phyloP scores from a whole-genome alignment of 2,113 vertebrate genomes.

The Macquaria australasica region DNA sequence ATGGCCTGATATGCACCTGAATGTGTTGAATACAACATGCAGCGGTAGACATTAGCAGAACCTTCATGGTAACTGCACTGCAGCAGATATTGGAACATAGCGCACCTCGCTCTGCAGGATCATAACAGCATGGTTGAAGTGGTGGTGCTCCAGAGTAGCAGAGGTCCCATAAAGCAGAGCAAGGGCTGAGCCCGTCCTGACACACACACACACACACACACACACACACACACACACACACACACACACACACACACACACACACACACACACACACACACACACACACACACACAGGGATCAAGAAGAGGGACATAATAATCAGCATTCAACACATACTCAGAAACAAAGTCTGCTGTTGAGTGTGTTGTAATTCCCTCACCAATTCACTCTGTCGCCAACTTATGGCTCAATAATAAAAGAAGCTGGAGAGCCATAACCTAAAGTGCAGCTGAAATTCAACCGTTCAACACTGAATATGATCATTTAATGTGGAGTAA shows the following conservation, averaged over 20 bases:
- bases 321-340: conserved; percentile 48
- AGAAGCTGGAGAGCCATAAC: conserved; percentile 46
- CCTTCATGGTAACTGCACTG: conserved; percentile 55
- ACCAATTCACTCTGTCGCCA: conserved; percentile 41
- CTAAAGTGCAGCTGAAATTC: conserved; percentile 32
- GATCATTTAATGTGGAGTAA: conserved; percentile 19
- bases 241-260: conserved; percentile 24
- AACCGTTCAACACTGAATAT: conserved; percentile 22
- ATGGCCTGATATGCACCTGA: neutral
- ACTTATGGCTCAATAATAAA: conserved; percentile 44
- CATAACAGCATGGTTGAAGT: conserved; percentile 99
- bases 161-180: conserved; percentile 98
- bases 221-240: conserved; percentile 24
- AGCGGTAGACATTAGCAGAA: conserved; percentile 26
- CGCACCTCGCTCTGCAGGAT: conserved; percentile 99
- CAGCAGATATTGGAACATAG: conserved; percentile 58
- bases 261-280: conserved; percentile 19
- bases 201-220: conserved; percentile 51
- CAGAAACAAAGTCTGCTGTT: conserved; percentile 40
- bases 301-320: conserved; percentile 32
- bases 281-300: conserved; percentile 24
- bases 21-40: conserved; percentile 27
- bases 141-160: conserved; percentile 98
- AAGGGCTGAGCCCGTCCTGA: conserved; percentile 96
- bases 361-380: conserved; percentile 45